Percentiles rank a stretch among this genome's conserved stretches.
Evolutionary conservation across 2,113 vertebrate genomes (phyloP).

Genomic region (Uria lomvia): DNA sequence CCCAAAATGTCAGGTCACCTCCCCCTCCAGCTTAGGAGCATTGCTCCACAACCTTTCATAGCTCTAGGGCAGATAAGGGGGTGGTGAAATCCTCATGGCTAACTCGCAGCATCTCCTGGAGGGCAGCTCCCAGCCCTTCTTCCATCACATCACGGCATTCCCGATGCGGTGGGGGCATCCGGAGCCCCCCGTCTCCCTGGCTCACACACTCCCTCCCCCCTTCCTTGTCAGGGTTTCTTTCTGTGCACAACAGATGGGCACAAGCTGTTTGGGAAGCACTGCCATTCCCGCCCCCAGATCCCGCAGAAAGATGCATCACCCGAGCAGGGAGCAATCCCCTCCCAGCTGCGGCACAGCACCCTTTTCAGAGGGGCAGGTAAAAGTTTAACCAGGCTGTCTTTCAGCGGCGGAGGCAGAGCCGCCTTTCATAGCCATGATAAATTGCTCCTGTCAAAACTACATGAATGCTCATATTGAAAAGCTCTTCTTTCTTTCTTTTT

Average conservation of each 20-base stretch:
- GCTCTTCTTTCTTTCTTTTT: slow-evolving; percentile 75
- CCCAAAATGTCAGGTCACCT: neutral
- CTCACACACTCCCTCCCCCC: slow-evolving; percentile 32
- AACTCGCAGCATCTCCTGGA: neutral
- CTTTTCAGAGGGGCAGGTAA: slow-evolving; percentile 84
- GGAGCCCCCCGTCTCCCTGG: neutral
- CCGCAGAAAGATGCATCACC: slow-evolving; percentile 1
- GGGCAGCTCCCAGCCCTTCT: neutral
- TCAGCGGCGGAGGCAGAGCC: slow-evolving; percentile 61
- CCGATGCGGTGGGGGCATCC: neutral
- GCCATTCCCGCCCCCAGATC: slow-evolving; percentile 38
- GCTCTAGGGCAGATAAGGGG: neutral
- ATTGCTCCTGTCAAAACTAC: slow-evolving; percentile 78
- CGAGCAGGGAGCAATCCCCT: slow-evolving; percentile 66
- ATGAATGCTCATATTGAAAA: slow-evolving; percentile 83
- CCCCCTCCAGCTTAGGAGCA: neutral
- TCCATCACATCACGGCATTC: slow-evolving; percentile 11
- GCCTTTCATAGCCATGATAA: slow-evolving; percentile 79
- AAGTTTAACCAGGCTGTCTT: slow-evolving; percentile 91
- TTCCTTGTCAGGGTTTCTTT: slow-evolving; percentile 48
- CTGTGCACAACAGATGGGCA: slow-evolving; percentile 77
- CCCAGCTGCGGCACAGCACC: slow-evolving; percentile 44
- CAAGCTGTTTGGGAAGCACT: slow-evolving; percentile 25
- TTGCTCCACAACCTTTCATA: fast-evolving
- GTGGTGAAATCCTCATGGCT: neutral